Conservation (phyloP, 2,888 invertebrate genomes). For the Rhagophthalmus giganteus region DNA sequence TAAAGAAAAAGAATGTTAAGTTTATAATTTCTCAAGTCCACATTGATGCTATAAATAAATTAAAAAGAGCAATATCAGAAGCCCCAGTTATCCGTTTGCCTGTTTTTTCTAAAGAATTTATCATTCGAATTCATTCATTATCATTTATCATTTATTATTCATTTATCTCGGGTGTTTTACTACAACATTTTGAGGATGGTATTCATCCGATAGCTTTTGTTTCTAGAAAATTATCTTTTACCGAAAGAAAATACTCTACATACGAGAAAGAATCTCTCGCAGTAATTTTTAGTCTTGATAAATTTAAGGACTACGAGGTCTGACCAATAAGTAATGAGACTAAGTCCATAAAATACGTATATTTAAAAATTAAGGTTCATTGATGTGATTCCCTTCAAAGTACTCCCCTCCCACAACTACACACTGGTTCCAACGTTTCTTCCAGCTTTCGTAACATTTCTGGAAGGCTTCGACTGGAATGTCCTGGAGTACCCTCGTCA, state of each 20-base stretch:
- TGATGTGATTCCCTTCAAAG: too few species aligned
- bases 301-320: conserved; percentile 3
- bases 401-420: too few species aligned
- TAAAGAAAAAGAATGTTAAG: background rate
- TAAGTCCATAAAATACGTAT: too few species aligned
- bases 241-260: background rate
- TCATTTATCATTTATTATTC: too few species aligned
- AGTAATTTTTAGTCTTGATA: conserved; percentile 1
- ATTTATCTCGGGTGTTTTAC: background rate
- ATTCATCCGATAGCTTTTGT: background rate
- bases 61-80: background rate
- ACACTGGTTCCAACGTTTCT: too few species aligned
- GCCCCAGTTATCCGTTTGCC: background rate
- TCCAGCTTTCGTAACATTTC: too few species aligned
- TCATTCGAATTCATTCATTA: background rate
- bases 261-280: conserved; percentile 1
- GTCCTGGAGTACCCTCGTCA: too few species aligned
- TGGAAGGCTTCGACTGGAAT: too few species aligned
- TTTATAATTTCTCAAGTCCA: background rate
- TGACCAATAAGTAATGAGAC: too few species aligned
- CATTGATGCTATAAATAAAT: background rate
- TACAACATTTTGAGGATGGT: conserved; percentile 1
- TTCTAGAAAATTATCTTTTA: background rate
- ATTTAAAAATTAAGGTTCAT: too few species aligned
- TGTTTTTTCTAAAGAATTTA: background rate